These are phyloP conservation scores for Gorsachius goisagi DNA, from an alignment of 2,113 vertebrate genomes.

Conservation along the genomic window DNA sequence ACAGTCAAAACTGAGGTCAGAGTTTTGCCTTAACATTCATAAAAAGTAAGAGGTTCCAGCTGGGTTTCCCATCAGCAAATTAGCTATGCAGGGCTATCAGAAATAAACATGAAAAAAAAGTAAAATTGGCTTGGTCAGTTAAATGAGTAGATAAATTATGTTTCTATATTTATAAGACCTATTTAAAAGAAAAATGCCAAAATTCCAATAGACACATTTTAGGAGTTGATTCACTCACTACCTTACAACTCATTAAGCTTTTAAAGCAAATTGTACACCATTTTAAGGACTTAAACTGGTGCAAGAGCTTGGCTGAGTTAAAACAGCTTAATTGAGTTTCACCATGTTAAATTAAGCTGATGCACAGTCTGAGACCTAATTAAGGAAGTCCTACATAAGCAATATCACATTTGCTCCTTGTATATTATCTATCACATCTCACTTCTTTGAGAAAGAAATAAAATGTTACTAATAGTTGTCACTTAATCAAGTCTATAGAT, in stretches of 20 bases:
- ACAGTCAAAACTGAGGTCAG: conserved; percentile 3
- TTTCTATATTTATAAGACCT: background rate
- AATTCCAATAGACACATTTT: background rate
- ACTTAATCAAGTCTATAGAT: background rate
- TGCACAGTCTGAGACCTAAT: fast-evolving
- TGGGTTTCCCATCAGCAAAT: conserved; percentile 35
- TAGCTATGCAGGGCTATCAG: background rate
- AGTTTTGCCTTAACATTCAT: conserved; percentile 20
- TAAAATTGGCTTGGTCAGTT: conserved; percentile 19
- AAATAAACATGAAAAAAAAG: background rate
- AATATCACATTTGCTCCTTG: background rate
- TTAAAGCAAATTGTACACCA: background rate
- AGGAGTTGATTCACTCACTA: background rate
- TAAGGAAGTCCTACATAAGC: background rate
- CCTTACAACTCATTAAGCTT: background rate
- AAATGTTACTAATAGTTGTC: background rate
- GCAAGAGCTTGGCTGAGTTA: background rate
- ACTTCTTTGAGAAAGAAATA: background rate
- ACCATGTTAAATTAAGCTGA: background rate
- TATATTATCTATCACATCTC: background rate
- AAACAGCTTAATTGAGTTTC: conserved; percentile 5
- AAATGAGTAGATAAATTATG: background rate
- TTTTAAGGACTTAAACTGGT: background rate
- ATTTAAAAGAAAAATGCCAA: background rate
- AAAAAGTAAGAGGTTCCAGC: conserved; percentile 34